These are phyloP conservation scores for Spinibarbus caldwelli DNA, from an alignment of 2,797 vertebrate genomes.

Conservation along the genomic window DNA sequence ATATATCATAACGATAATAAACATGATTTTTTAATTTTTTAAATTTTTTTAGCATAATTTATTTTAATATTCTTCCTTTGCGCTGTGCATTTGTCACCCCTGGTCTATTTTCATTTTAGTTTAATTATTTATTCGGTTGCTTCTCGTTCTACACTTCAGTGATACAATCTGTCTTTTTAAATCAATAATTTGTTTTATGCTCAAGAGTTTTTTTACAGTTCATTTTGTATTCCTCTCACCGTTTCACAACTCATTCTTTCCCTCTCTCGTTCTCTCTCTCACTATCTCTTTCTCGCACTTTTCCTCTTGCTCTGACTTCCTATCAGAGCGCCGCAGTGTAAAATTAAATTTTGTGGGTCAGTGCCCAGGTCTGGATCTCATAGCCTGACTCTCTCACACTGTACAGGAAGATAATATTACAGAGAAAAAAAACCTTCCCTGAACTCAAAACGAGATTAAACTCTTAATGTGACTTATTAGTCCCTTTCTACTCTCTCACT, in stretches of 20 bases:
- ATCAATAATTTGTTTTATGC: background rate
- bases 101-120: background rate
- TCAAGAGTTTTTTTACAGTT: background rate
- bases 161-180: background rate
- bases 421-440: slow-evolving; percentile 14
- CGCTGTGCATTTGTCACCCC: background rate
- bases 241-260: background rate
- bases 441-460: slow-evolving; percentile 29
- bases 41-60: too few relatives aligned
- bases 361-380: slow-evolving; percentile 73
- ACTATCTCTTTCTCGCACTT: slow-evolving; percentile 49
- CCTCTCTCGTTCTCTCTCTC: slow-evolving; percentile 11
- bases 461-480: slow-evolving; percentile 38
- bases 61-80: background rate
- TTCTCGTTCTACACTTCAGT: background rate
- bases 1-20: background rate
- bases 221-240: slow-evolving; percentile 8
- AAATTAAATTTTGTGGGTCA: slow-evolving; percentile 76
- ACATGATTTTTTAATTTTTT: too few relatives aligned
- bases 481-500: slow-evolving; percentile 11
- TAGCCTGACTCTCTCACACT: slow-evolving; percentile 49
- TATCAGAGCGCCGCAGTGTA: slow-evolving; percentile 70
- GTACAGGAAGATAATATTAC: slow-evolving; percentile 24
- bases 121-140: background rate
- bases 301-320: slow-evolving; percentile 70